Evolutionary conservation across 23 tunicate species (phyloP).

Genomic region (Styela clava): DNA sequence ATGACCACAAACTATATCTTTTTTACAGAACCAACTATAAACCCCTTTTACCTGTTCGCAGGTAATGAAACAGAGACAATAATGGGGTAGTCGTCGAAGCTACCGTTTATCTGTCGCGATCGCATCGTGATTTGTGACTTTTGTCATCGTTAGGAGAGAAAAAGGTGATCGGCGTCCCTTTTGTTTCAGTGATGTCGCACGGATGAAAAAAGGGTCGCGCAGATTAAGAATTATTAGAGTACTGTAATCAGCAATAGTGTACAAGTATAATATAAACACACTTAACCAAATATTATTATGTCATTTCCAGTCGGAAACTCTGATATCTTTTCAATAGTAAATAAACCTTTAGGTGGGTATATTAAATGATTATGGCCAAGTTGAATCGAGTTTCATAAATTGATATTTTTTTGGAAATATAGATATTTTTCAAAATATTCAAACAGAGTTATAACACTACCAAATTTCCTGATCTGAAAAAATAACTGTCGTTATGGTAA

Average conservation of each 20-base stretch:
- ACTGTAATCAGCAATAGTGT: neutral
- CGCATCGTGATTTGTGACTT: constrained; percentile 10
- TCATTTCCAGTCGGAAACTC: constrained; percentile 1
- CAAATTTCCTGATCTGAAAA: too few relatives aligned
- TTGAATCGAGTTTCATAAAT: too few relatives aligned
- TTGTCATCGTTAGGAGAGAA: neutral
- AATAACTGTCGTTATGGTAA: too few relatives aligned
- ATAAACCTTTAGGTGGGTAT: too few relatives aligned
- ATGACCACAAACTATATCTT: constrained; percentile 1
- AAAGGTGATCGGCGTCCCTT: constrained; percentile 1
- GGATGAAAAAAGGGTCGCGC: neutral
- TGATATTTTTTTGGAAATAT: too few relatives aligned
- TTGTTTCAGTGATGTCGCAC: neutral
- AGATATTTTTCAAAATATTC: too few relatives aligned
- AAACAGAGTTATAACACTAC: too few relatives aligned
- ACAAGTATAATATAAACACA: neutral
- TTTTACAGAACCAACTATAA: neutral
- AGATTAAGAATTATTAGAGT: neutral
- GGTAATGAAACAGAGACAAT: neutral
- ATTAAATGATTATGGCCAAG: too few relatives aligned
- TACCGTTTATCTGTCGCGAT: constrained; percentile 30
- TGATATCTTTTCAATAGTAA: too few relatives aligned
- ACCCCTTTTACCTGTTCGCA: neutral
- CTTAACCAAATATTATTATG: neutral
- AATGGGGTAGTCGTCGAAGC: neutral